These are phyloP conservation scores for Aphyosemion australe DNA, from an alignment of 2,113 vertebrate genomes.

Conservation along the genomic window DNA sequence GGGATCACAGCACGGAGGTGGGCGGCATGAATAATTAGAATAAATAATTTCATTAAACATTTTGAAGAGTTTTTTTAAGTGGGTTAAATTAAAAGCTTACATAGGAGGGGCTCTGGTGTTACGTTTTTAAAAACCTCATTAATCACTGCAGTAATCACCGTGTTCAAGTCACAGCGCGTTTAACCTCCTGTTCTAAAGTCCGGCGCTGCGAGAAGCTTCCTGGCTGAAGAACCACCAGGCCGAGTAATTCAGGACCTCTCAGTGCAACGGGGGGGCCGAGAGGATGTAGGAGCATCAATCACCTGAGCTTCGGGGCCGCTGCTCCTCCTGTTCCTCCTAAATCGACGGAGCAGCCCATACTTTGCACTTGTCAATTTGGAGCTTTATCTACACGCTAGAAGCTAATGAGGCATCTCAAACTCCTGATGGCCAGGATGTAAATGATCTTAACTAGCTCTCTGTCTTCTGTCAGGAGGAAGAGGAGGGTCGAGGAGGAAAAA, in stretches of 20 bases:
- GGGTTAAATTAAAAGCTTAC: constrained; percentile 30
- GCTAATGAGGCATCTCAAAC: constrained; percentile 60
- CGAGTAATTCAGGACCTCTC: constrained; percentile 8
- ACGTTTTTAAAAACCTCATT: constrained; percentile 86
- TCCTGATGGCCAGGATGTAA: constrained; percentile 54
- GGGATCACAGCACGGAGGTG: constrained; percentile 24
- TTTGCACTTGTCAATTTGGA: constrained; percentile 81
- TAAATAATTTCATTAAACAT: constrained; percentile 90
- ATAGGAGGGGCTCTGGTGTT: constrained; percentile 2
- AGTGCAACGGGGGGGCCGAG: constrained; percentile 47
- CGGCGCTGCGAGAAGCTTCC: not conserved
- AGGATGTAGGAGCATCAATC: constrained; percentile 74
- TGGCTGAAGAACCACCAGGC: not conserved
- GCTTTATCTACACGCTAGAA: constrained; percentile 59
- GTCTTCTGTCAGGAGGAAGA: constrained; percentile 29
- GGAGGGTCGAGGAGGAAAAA: not conserved
- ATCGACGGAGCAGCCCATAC: constrained; percentile 55
- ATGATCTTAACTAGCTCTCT: constrained; percentile 54
- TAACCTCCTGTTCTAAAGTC: constrained; percentile 74
- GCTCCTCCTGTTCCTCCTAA: constrained; percentile 34
- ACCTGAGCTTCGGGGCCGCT: constrained; percentile 28
- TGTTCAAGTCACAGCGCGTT: constrained; percentile 85
- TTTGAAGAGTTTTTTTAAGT: constrained; percentile 41
- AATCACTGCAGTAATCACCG: constrained; percentile 88
- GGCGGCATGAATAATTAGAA: constrained; percentile 85